phyloP scores from a whole-genome alignment of 2,888 invertebrate genomes.

The Eledone cirrhosa region DNA sequence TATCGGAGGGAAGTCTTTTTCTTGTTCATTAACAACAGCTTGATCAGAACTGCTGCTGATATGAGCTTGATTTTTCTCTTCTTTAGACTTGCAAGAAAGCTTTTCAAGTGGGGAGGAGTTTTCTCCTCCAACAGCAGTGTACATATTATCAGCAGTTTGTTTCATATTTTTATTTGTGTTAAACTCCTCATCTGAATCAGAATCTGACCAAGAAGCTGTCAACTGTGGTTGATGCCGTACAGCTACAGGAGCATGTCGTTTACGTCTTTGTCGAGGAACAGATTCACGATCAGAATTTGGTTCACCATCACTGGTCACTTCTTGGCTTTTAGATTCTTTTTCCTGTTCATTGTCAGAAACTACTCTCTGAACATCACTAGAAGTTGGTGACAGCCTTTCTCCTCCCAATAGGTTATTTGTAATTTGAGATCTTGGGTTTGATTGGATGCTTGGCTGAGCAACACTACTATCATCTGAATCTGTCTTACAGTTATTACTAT shows the following conservation, averaged over 20 bases:
- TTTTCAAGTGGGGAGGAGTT: background rate
- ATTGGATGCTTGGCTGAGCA: background rate
- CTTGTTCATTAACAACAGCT: background rate
- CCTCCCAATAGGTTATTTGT: background rate
- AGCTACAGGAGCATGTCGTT: slow-evolving; percentile 35
- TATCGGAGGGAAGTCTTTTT: background rate
- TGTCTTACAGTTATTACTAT: no score
- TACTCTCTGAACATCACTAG: background rate
- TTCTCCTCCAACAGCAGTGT: background rate
- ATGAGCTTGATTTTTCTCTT: background rate
- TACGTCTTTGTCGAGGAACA: slow-evolving; percentile 29
- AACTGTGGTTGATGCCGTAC: slow-evolving; percentile 33
- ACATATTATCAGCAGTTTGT: background rate
- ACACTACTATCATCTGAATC: no score
- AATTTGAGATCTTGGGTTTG: background rate
- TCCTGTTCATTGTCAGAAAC: background rate
- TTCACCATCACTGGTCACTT: background rate
- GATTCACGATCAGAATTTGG: slow-evolving; percentile 5
- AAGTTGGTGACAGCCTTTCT: background rate
- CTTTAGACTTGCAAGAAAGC: background rate
- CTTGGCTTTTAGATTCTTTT: background rate
- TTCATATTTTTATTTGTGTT: slow-evolving; percentile 12
- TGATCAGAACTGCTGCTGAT: background rate
- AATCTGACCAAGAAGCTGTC: slow-evolving; percentile 33
- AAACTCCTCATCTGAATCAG: slow-evolving; percentile 34